phyloP scores from a whole-genome alignment of 2,113 vertebrate genomes.

The Ophthalmolycus amberensis region DNA sequence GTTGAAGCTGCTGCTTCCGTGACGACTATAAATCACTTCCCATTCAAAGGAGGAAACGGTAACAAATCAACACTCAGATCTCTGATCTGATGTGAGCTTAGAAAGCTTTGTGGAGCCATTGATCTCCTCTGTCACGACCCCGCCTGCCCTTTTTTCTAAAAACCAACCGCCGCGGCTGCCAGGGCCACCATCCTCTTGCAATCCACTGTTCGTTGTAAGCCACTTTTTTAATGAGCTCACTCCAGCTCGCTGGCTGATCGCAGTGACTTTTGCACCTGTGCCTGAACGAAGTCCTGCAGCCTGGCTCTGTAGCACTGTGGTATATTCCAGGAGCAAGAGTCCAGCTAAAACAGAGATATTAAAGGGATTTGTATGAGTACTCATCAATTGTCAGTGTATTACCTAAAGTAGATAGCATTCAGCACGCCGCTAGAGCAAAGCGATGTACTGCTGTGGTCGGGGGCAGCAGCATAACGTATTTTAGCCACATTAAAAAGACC shows the following conservation, averaged over 20 bases:
- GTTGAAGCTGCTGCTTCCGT: not conserved
- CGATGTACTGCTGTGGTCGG: not conserved
- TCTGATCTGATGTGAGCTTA: constrained; percentile 48
- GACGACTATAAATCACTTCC: not conserved
- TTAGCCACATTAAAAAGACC: not conserved
- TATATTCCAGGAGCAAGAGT: constrained; percentile 2
- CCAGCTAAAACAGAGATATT: constrained; percentile 50
- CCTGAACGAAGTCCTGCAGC: constrained; percentile 30
- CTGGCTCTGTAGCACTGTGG: constrained; percentile 15
- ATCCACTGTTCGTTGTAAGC: constrained; percentile 48
- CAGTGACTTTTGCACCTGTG: constrained; percentile 61
- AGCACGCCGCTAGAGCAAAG: not conserved
- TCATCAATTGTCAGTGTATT: not conserved
- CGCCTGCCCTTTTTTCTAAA: constrained; percentile 26
- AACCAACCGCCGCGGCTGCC: not conserved
- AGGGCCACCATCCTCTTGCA: constrained; percentile 14
- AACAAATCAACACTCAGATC: constrained; percentile 39
- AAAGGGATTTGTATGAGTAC: not conserved
- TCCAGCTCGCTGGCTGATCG: constrained; percentile 41
- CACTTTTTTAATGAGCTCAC: constrained; percentile 68
- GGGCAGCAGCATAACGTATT: too few relatives aligned
- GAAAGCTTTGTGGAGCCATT: constrained; percentile 33
- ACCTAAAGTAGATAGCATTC: not conserved
- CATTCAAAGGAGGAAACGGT: constrained; percentile 25
- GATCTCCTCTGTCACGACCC: constrained; percentile 20